These are phyloP conservation scores for Chloebia gouldiae DNA, from an alignment of 2,113 vertebrate species.

Conservation along the genomic window DNA sequence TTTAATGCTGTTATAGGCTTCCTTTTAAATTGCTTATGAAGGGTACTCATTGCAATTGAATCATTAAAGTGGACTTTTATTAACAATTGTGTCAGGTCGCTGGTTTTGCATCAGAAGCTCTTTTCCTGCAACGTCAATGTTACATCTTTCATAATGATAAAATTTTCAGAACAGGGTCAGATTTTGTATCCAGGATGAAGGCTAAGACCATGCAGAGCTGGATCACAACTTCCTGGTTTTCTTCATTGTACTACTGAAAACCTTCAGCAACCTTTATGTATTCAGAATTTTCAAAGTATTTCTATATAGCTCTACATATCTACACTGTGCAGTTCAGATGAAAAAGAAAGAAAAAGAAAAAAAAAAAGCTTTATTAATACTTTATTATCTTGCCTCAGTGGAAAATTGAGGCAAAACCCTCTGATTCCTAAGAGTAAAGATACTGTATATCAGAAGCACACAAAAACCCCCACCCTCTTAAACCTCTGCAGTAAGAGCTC, in stretches of 20 bases:
- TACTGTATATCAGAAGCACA: background rate
- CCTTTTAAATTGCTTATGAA: slow-evolving; percentile 36
- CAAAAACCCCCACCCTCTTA: background rate
- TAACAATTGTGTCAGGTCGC: slow-evolving; percentile 7
- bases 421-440: background rate
- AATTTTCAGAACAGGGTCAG: background rate
- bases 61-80: slow-evolving; percentile 31
- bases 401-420: background rate
- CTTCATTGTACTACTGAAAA: background rate
- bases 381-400: background rate
- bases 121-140: background rate
- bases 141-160: background rate
- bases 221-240: background rate
- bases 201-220: background rate
- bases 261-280: background rate
- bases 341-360: background rate
- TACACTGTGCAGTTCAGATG: background rate
- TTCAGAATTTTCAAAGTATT: background rate
- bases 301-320: background rate
- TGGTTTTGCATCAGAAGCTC: slow-evolving; percentile 7
- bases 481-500: background rate
- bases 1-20: background rate
- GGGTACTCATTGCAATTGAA: background rate
- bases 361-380: background rate
- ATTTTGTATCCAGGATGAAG: background rate